A percentile compares a stretch with the other conserved stretches of the same genome.
These are phyloP conservation scores for Corythornis cristatus DNA, from an alignment of 2,113 vertebrate genomes.

Conservation along the genomic window DNA sequence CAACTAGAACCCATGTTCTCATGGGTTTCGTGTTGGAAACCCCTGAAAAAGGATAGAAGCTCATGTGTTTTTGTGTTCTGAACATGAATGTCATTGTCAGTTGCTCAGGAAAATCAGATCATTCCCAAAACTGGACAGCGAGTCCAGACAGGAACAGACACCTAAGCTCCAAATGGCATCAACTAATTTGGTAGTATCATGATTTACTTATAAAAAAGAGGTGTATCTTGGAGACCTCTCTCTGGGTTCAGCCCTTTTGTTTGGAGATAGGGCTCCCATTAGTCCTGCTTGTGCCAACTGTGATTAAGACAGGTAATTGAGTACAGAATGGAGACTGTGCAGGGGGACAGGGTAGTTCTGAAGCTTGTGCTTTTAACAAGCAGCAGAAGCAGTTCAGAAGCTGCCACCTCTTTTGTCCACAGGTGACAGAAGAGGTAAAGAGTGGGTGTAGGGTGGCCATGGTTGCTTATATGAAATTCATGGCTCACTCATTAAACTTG, in stretches of 20 bases:
- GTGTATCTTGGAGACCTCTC: neutral
- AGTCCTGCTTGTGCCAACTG: fast-evolving
- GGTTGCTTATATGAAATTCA: neutral
- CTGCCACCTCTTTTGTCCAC: neutral
- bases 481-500: neutral
- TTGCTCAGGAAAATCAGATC: neutral
- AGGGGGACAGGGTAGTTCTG: neutral
- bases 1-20: too few species aligned
- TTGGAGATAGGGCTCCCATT: neutral
- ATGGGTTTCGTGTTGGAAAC: neutral
- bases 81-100: neutral
- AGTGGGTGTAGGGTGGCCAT: fast-evolving
- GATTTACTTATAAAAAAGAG: neutral
- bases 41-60: neutral
- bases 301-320: neutral
- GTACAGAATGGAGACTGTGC: neutral
- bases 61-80: neutral
- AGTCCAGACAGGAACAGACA: too few species aligned
- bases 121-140: neutral
- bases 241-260: neutral
- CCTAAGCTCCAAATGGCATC: too few species aligned
- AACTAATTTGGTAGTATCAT: too few species aligned
- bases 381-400: neutral
- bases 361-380: neutral
- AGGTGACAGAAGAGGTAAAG: neutral